Evolutionary conservation across 2,797 vertebrate genomes (phyloP).

Genomic region (Cynopterus sphinx): DNA sequence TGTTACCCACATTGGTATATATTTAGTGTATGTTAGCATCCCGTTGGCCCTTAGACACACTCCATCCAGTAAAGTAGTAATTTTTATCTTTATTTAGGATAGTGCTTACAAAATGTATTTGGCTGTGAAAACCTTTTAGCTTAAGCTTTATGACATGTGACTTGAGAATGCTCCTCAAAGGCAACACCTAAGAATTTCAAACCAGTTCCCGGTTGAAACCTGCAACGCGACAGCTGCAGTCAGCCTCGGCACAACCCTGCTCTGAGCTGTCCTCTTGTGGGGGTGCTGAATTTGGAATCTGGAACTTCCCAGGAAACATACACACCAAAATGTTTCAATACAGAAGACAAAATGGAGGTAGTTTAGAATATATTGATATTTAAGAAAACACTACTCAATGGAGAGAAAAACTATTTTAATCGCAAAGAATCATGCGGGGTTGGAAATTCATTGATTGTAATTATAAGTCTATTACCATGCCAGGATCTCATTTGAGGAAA

Average conservation of each 20-base stretch:
- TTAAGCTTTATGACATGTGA: not conserved
- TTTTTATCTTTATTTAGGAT: conserved; percentile 44
- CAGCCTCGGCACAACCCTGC: not conserved
- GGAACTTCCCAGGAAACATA: not conserved
- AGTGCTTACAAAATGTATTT: not conserved
- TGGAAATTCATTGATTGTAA: not conserved
- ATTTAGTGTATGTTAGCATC: not conserved
- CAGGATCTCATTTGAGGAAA: not conserved
- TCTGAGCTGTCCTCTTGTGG: not conserved
- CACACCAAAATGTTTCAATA: not conserved
- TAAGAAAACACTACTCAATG: not conserved
- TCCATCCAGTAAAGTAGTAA: not conserved
- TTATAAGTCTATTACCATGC: not conserved
- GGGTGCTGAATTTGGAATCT: not conserved
- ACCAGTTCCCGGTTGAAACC: not conserved
- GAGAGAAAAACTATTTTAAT: not conserved
- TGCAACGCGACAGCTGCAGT: not conserved
- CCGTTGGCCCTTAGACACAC: not conserved
- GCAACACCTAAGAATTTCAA: not conserved
- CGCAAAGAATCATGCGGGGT: not conserved
- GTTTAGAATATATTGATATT: not conserved
- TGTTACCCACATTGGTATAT: not conserved
- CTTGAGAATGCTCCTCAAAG: conserved; percentile 4
- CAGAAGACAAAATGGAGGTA: not conserved
- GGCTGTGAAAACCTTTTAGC: not conserved